Evolutionary conservation across 2,888 invertebrate genomes (phyloP).

Genomic region (Drosophila putrida): DNA sequence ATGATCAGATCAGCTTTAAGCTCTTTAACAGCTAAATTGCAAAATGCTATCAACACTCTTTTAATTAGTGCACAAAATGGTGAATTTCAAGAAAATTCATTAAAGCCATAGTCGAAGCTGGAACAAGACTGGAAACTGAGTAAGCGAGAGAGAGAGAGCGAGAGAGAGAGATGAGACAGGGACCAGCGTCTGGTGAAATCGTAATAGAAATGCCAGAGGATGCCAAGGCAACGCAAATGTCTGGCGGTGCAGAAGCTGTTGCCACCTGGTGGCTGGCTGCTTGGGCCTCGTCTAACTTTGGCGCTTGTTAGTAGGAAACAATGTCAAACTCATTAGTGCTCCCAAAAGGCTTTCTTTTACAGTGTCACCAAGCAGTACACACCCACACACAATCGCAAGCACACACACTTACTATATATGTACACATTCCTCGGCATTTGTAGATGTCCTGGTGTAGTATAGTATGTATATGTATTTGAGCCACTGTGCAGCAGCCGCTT

Average conservation of each 20-base stretch:
- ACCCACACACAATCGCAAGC: slow-evolving; percentile 37
- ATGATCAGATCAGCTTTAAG: slow-evolving; percentile 54
- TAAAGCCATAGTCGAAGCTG: slow-evolving; percentile 40
- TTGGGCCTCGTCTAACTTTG: slow-evolving; percentile 68
- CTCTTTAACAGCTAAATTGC: slow-evolving; percentile 40
- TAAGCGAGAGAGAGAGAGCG: too few relatives aligned
- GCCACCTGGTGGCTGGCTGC: slow-evolving; percentile 38
- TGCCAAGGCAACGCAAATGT: slow-evolving; percentile 74
- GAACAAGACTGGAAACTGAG: not conserved
- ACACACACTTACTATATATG: slow-evolving; percentile 26
- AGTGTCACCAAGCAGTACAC: slow-evolving; percentile 65
- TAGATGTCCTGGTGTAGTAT: slow-evolving; percentile 51
- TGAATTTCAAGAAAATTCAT: slow-evolving; percentile 56
- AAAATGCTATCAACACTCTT: slow-evolving; percentile 68
- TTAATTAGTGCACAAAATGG: slow-evolving; percentile 70
- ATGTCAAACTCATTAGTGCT: slow-evolving; percentile 82
- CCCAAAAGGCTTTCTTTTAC: slow-evolving; percentile 80
- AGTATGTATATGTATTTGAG: slow-evolving; percentile 30
- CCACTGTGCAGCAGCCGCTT: slow-evolving; percentile 60
- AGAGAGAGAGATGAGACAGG: slow-evolving; percentile 13
- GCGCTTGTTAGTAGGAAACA: slow-evolving; percentile 80
- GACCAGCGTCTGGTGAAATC: slow-evolving; percentile 58
- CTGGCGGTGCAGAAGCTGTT: slow-evolving; percentile 51
- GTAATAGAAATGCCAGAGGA: slow-evolving; percentile 77
- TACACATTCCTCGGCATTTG: slow-evolving; percentile 37